Conservation (phyloP, 2,797 vertebrate genomes). For the Sarcophilus harrisii region DNA sequence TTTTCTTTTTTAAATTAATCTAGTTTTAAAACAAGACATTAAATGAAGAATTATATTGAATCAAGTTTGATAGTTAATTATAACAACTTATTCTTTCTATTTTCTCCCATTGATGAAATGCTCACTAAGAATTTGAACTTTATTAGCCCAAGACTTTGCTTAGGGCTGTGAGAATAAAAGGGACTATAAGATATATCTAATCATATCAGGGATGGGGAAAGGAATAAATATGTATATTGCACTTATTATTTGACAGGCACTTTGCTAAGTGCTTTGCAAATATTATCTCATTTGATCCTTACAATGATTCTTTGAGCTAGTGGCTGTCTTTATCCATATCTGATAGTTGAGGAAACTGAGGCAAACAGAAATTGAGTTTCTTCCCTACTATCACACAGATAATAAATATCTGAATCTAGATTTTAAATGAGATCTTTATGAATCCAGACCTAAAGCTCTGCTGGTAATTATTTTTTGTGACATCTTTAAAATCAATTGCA, state of each 20-base stretch:
- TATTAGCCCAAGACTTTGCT: neutral
- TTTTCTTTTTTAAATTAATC: conserved; percentile 66
- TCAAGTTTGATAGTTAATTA: conserved; percentile 48
- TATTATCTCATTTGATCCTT: neutral
- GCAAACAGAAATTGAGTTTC: neutral
- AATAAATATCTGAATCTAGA: neutral
- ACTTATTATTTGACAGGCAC: neutral
- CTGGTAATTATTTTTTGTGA: neutral
- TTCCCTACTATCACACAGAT: neutral
- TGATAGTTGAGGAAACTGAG: neutral
- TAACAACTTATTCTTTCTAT: conserved; percentile 19
- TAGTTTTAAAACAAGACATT: conserved; percentile 51
- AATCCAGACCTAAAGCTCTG: neutral
- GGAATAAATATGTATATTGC: neutral
- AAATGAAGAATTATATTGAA: conserved; percentile 48
- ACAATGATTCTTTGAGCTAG: neutral
- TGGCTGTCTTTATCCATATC: neutral
- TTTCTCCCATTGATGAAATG: conserved; percentile 1
- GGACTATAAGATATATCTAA: neutral
- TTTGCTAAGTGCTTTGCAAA: neutral
- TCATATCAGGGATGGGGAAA: neutral
- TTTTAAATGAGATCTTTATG: neutral
- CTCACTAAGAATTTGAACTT: neutral
- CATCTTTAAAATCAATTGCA: neutral
- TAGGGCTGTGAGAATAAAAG: neutral